These are phyloP conservation scores for Cynaeus angustus DNA, from an alignment of 2,888 invertebrate genomes.

Conservation along the genomic window DNA sequence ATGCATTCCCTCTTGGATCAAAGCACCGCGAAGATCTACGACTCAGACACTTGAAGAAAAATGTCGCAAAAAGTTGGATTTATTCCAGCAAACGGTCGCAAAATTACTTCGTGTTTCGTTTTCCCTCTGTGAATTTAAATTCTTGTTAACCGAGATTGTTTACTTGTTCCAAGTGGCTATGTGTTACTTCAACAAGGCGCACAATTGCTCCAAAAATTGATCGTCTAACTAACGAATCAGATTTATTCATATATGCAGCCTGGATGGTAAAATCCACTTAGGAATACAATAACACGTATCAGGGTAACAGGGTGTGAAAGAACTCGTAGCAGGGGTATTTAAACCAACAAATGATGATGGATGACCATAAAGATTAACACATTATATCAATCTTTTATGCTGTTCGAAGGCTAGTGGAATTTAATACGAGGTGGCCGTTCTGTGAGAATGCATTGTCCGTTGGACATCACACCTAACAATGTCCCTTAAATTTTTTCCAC, in stretches of 20 bases:
- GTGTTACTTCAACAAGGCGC: not conserved
- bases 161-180: conserved; percentile 2
- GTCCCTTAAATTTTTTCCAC: conserved; percentile 23
- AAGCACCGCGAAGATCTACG: conserved; percentile 63
- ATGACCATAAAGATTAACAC: conserved; percentile 66
- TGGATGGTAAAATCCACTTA: conserved; percentile 34
- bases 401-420: conserved; percentile 42
- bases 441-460: conserved; percentile 14
- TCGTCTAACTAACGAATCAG: not conserved
- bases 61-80: conserved; percentile 61
- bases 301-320: conserved; percentile 56
- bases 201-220: not conserved
- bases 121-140: conserved; percentile 28
- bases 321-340: conserved; percentile 56
- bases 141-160: conserved; percentile 28
- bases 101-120: conserved; percentile 26
- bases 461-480: no score
- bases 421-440: conserved; percentile 33
- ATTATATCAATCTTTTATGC: conserved; percentile 65
- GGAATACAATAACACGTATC: conserved; percentile 52
- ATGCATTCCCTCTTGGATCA: conserved; percentile 66
- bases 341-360: conserved; percentile 68
- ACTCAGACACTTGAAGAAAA: conserved; percentile 59
- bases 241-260: conserved; percentile 21
- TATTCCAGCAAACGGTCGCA: conserved; percentile 53